Conservation (phyloP, 2,113 vertebrate species). For the Raja brachyura region DNA sequence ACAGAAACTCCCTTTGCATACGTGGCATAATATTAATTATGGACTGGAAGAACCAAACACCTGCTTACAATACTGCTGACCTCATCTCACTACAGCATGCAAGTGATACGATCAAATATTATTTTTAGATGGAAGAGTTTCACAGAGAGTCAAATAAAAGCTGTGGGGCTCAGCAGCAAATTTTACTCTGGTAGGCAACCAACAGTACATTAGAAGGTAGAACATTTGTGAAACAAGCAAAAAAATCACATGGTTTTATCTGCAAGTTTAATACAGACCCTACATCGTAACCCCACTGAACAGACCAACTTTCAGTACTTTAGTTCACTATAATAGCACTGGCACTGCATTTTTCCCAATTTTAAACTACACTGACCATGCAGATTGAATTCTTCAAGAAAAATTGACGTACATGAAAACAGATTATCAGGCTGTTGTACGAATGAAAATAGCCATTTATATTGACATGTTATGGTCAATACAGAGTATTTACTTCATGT, state of each 20-base stretch:
- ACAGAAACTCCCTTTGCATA: not conserved
- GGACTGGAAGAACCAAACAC: not conserved
- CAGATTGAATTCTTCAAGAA: not conserved
- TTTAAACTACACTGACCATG: not conserved
- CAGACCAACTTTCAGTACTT: not conserved
- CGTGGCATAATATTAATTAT: not conserved
- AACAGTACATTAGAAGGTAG: not conserved
- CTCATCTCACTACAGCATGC: not conserved
- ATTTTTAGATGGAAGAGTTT: constrained; percentile 25
- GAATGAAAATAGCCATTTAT: not conserved
- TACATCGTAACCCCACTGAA: not conserved
- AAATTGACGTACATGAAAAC: not conserved
- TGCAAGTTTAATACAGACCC: not conserved
- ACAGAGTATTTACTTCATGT: not conserved
- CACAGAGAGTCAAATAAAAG: not conserved
- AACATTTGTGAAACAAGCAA: not conserved
- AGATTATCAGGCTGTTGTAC: not conserved
- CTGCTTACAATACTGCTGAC: not conserved
- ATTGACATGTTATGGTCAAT: not conserved
- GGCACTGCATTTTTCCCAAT: not conserved
- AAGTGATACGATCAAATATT: not conserved
- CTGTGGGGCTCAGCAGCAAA: not conserved
- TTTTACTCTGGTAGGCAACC: not conserved
- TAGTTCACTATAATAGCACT: no score
- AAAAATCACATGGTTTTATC: not conserved